phyloP scores from a whole-genome alignment of 1,140 invertebrate species.

The Lepidurus apus region DNA sequence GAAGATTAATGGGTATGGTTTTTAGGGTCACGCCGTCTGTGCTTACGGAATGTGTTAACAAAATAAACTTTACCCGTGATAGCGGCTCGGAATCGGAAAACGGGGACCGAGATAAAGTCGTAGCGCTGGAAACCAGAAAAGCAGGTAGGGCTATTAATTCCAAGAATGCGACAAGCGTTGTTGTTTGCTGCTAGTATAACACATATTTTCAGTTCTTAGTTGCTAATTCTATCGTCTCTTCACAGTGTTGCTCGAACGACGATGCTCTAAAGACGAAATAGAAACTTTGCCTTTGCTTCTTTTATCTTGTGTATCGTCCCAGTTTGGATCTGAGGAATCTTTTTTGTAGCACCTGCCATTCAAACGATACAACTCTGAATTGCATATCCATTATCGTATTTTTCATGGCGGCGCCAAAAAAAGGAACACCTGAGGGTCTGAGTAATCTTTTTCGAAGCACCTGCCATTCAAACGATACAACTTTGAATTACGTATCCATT shows the following conservation, averaged over 20 bases:
- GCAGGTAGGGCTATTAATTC: not conserved
- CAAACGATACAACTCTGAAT: not conserved
- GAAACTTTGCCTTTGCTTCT: conserved; percentile 21
- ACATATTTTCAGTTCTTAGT: not conserved
- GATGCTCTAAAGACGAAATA: not conserved
- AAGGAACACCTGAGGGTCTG: not conserved
- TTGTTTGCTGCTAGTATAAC: too few relatives aligned
- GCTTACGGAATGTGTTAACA: conserved; percentile 42
- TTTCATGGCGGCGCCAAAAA: too few relatives aligned
- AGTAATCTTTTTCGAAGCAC: not conserved
- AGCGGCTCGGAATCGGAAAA: not conserved
- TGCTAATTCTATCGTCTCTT: not conserved
- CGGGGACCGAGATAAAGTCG: not conserved
- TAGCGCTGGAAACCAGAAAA: not conserved
- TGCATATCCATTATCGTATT: not conserved
- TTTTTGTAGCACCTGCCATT: not conserved
- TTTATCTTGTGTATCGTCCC: conserved; percentile 18
- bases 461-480: not conserved
- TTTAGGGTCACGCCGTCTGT: conserved; percentile 49
- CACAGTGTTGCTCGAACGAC: not conserved
- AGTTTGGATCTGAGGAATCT: conserved; percentile 15
- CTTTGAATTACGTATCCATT: not conserved
- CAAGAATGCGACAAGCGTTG: too few relatives aligned
- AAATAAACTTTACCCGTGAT: not conserved
- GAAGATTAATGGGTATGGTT: not conserved